Percentiles rank a stretch among this genome's conserved stretches.
Evolutionary conservation across 2,797 vertebrate species (phyloP).

Genomic region (Leuciscus waleckii): DNA sequence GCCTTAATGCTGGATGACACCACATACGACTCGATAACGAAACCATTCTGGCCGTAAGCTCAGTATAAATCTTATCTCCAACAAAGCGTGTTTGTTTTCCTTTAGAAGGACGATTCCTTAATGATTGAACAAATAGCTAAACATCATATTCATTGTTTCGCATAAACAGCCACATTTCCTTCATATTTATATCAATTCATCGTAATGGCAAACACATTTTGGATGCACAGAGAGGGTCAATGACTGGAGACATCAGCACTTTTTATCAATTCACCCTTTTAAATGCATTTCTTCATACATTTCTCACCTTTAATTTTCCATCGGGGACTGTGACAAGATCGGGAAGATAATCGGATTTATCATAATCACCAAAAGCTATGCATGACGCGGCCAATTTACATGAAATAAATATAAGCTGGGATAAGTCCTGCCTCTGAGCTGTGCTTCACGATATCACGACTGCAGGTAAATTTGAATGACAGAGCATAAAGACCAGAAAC

Average conservation of each 20-base stretch:
- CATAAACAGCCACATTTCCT: conserved; percentile 13
- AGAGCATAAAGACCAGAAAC: conserved; percentile 73
- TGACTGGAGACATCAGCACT: conserved; percentile 61
- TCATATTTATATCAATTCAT: conserved; percentile 42
- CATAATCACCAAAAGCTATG: conserved; percentile 80
- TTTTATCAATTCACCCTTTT: conserved; percentile 76
- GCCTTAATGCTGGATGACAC: conserved; percentile 27
- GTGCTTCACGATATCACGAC: conserved; percentile 71
- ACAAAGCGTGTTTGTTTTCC: conserved; percentile 34
- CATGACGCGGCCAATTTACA: conserved; percentile 74
- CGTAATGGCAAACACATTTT: conserved; percentile 33
- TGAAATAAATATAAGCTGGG: conserved; percentile 77
- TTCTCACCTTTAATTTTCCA: conserved; percentile 77
- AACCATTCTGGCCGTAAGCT: conserved; percentile 3
- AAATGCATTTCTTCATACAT: conserved; percentile 80
- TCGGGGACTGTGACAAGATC: conserved; percentile 81
- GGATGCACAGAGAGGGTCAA: conserved; percentile 37
- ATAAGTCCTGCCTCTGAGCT: conserved; percentile 74
- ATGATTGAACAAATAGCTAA: conserved; percentile 48
- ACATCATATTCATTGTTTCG: conserved; percentile 23
- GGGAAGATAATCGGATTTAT: conserved; percentile 83
- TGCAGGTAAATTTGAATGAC: conserved; percentile 82
- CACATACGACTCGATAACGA: background rate
- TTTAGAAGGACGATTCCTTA: conserved; percentile 34
- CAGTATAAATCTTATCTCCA: conserved; percentile 19